Evolutionary conservation across 30 jellyfish, hydroid and myxozoan genomes (phyloP), one percentile per base, ranked within the genome.

Genomic region (Aurelia sp.): DNA sequence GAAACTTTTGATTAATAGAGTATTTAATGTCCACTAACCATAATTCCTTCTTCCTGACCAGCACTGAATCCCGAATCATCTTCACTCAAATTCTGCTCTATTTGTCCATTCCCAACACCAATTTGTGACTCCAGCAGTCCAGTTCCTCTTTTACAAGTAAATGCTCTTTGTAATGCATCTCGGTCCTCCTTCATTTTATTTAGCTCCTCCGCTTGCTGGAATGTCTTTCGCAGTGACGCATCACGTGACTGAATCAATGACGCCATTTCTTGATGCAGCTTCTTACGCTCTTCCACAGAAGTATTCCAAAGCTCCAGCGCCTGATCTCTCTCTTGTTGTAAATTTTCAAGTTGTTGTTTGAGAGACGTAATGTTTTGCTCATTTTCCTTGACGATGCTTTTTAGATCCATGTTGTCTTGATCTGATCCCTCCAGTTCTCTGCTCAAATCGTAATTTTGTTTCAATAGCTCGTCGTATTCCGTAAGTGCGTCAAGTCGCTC

Each of bases 291-390:
- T 68, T 84, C 94, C 85, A 69, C 97, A 64, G 96, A 69, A 8
- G 94, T 31, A n/a, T 90, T 84, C 97, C 96, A 83, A 19, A 91
- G 86, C 63, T 73, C 81, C 74, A 91, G 78, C 19, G 97, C 92
- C 13, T 91, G 95, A 55, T 90, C 96, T 48, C 95, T 78, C 24
- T 91, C 97, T 31, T 91, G 88, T 20, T 91, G 84, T 4, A 65
- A 22, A 67, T 64, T 80, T 15, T 80, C 92, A 6, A 91, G 84
- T 63, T 91, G 96, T 58, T 91, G 92, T 30, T 72, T 67, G 61
- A 82, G 51, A 31, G 96, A 75, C 18, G 73, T 67, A 20, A 77
- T 53, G 59, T 71, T 71, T 51, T 91, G 96, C 11, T 88, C 85
- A 52, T 67, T 52, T 38, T 21, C 88, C 12, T 48, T 35, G 0